A percentile compares a stretch with the other conserved stretches of the same genome.
phyloP scores from a whole-genome alignment of 2,888 invertebrate genomes.

The Drosophila anomalata region DNA sequence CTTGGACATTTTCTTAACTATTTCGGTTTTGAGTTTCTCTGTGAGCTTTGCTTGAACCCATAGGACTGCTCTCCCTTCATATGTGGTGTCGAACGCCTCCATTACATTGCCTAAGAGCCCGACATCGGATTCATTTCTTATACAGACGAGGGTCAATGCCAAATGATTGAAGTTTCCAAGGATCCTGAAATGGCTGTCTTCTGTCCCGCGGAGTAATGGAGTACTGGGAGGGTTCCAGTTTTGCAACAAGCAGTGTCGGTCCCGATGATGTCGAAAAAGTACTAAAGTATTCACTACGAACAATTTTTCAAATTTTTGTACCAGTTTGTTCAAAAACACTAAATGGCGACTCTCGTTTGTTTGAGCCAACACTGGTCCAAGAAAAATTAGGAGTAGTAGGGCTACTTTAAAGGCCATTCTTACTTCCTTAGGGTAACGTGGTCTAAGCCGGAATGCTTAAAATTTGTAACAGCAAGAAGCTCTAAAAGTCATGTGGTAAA shows the following conservation, averaged over 20 bases:
- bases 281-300: background rate
- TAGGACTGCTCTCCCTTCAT: background rate
- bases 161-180: background rate
- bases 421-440: background rate
- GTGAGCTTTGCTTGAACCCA: slow-evolving; percentile 1
- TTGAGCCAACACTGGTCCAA: background rate
- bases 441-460: background rate
- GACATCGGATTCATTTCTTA: background rate
- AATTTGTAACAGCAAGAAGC: background rate
- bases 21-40: background rate
- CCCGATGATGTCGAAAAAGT: background rate
- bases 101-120: background rate
- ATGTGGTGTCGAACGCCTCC: background rate
- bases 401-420: background rate
- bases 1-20: background rate
- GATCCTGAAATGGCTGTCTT: background rate
- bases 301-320: background rate
- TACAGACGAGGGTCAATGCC: background rate
- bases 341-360: background rate
- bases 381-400: background rate
- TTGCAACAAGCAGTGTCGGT: background rate
- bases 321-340: background rate
- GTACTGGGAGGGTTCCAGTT: background rate
- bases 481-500: background rate
- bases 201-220: background rate